phyloP scores from a whole-genome alignment of 2,797 vertebrate genomes.

The Muscicapa striata region DNA sequence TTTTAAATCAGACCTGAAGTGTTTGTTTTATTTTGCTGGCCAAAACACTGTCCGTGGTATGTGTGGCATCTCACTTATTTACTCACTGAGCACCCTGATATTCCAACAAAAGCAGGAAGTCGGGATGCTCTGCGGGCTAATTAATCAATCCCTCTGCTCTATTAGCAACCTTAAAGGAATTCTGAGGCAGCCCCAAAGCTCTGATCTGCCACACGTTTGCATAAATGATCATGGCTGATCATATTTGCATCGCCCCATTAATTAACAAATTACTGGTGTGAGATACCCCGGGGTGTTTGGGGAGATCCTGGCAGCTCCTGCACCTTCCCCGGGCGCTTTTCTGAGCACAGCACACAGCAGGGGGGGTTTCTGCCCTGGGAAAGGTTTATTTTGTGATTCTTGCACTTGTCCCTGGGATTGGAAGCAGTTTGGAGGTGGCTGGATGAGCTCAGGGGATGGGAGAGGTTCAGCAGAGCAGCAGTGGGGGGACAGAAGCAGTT shows the following conservation, averaged over 20 bases:
- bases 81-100: background rate
- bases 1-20: background rate
- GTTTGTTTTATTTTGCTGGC: conserved; percentile 29
- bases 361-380: accelerated
- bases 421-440: background rate
- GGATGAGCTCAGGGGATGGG: accelerated
- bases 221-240: background rate
- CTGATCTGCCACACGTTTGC: background rate
- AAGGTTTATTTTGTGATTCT: background rate
- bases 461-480: accelerated
- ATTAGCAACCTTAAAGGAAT: conserved; percentile 12
- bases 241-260: background rate
- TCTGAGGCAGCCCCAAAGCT: background rate
- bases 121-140: background rate
- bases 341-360: background rate
- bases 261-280: background rate
- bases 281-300: background rate
- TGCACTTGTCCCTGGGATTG: background rate
- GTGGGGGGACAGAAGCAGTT: background rate
- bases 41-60: background rate
- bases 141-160: background rate
- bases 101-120: background rate
- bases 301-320: background rate
- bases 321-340: accelerated
- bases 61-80: conserved; percentile 4